Conservation (phyloP, 2,888 invertebrate species). For the Miltochrista miniata region DNA sequence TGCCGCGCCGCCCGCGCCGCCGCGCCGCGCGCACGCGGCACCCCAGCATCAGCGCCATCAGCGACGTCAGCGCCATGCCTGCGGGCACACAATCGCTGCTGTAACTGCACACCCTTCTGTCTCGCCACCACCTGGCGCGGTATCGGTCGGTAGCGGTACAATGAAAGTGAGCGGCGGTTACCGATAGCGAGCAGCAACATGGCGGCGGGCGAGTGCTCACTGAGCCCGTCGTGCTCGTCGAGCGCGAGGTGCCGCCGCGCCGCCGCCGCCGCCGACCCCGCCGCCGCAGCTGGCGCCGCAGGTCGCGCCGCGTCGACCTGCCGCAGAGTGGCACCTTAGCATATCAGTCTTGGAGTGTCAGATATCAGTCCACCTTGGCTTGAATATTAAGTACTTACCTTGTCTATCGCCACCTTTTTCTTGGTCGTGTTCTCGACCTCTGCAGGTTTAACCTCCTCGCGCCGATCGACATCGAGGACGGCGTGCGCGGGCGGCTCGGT, state of each 20-base stretch:
- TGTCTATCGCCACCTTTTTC: slow-evolving; percentile 18
- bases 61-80: slow-evolving; percentile 91
- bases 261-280: slow-evolving; percentile 15
- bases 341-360: background rate
- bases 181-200: slow-evolving; percentile 91
- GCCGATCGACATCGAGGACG: slow-evolving; percentile 16
- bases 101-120: background rate
- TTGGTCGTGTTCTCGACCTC: slow-evolving; percentile 20
- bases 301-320: too few species aligned
- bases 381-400: slow-evolving; percentile 4
- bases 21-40: slow-evolving; percentile 93
- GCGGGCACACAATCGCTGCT: slow-evolving; percentile 15
- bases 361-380: too few species aligned
- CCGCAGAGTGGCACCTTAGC: too few species aligned
- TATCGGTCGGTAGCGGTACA: background rate
- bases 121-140: too few species aligned
- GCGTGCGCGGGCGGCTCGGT: slow-evolving; percentile 17
- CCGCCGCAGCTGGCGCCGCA: slow-evolving; percentile 7
- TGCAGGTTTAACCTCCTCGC: slow-evolving; percentile 13
- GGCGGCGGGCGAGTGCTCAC: slow-evolving; percentile 90
- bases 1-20: slow-evolving; percentile 89
- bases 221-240: slow-evolving; percentile 84
- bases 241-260: slow-evolving; percentile 32
- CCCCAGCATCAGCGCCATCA: slow-evolving; percentile 91
- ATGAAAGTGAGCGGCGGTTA: slow-evolving; percentile 36